A percentile compares a stretch with the other conserved stretches of the same genome.
Evolutionary conservation across 2,113 vertebrate genomes (phyloP).

Genomic region (Orthonyx spaldingii): DNA sequence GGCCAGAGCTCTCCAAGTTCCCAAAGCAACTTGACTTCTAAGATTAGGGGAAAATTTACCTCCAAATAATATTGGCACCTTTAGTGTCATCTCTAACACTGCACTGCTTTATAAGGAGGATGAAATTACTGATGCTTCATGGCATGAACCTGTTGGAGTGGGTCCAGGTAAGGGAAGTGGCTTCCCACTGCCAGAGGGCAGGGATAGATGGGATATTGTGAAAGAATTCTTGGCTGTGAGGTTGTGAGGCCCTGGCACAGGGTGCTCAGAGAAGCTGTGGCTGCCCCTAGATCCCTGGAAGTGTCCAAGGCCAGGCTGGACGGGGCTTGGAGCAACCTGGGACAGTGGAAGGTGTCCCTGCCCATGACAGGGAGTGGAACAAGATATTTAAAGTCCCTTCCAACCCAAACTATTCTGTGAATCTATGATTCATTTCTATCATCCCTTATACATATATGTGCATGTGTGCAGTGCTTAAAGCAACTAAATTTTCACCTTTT

Average conservation of each 20-base stretch:
- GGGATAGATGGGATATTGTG: fast-evolving
- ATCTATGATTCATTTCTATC: background rate
- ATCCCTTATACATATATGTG: fast-evolving
- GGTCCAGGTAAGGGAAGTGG: fast-evolving
- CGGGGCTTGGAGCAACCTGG: fast-evolving
- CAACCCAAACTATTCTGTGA: background rate
- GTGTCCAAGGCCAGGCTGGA: background rate
- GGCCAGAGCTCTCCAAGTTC: background rate
- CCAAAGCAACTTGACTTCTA: background rate
- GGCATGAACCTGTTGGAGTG: fast-evolving
- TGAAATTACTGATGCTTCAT: background rate
- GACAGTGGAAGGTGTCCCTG: fast-evolving
- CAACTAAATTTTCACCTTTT: background rate
- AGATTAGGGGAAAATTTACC: background rate
- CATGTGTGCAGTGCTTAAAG: background rate
- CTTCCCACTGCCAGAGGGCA: background rate
- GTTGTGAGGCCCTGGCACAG: fast-evolving
- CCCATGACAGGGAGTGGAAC: background rate
- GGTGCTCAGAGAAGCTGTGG: background rate
- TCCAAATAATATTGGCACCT: background rate
- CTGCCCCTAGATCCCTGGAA: background rate
- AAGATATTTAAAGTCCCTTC: background rate
- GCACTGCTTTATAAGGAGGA: background rate
- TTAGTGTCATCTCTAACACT: fast-evolving
- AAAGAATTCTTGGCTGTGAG: fast-evolving